These are phyloP conservation scores for Phoebastria nigripes DNA, from an alignment of 2,797 vertebrate genomes.

Conservation along the genomic window DNA sequence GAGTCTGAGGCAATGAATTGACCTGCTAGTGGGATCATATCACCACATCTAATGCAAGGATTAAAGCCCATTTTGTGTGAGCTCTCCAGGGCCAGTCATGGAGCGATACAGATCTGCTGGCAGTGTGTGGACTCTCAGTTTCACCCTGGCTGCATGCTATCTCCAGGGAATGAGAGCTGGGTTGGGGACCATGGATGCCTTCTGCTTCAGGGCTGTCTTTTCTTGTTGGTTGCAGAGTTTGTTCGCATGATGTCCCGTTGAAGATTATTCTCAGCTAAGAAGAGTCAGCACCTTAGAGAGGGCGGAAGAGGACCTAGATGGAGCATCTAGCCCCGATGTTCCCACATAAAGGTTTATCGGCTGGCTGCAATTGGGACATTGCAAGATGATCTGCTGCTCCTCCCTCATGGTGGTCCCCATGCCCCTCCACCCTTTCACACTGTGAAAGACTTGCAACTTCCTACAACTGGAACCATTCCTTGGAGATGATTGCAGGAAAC, in stretches of 20 bases:
- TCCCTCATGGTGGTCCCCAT: conserved; percentile 63
- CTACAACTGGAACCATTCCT: conserved; percentile 74
- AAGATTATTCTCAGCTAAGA: conserved; percentile 59
- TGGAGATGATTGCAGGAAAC: conserved; percentile 29
- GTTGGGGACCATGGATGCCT: not conserved
- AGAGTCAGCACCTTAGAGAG: conserved; percentile 56
- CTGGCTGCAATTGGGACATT: conserved; percentile 67
- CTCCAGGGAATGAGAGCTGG: not conserved
- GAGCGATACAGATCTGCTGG: not conserved
- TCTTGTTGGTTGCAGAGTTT: conserved; percentile 83
- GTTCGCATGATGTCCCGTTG: conserved; percentile 98
- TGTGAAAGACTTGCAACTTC: conserved; percentile 78
- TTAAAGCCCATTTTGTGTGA: not conserved
- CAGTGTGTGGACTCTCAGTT: not conserved
- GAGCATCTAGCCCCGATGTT: conserved; percentile 59
- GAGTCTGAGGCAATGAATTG: not conserved
- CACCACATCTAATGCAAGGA: not conserved
- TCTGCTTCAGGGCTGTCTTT: not conserved
- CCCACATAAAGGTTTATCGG: conserved; percentile 64
- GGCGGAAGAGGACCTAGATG: conserved; percentile 64
- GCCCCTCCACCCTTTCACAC: conserved; percentile 76
- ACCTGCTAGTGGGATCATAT: not conserved
- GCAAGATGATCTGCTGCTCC: conserved; percentile 69
- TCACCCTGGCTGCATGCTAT: not conserved
- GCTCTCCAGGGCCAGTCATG: not conserved